Conservation (phyloP, 1,140 invertebrate genomes). For the Panagrolaimus sp. region DNA sequence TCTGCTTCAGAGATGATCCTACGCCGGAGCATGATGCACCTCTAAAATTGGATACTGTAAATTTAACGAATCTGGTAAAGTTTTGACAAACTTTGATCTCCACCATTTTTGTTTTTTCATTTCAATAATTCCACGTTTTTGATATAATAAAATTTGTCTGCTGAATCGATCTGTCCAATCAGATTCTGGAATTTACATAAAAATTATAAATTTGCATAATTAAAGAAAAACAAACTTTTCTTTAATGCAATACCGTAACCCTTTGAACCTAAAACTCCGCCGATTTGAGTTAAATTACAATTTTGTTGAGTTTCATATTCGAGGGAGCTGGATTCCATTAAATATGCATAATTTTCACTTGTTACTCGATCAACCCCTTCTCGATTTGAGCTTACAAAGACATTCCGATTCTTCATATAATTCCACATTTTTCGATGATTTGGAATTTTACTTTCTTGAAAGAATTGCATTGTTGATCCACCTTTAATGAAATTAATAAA, state of each 20-base stretch:
- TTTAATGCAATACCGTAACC: constrained; percentile 67
- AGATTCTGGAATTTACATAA: constrained; percentile 20
- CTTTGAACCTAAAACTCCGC: constrained; percentile 85
- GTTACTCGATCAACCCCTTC: constrained; percentile 79
- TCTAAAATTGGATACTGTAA: constrained; percentile 30
- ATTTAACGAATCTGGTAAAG: too few relatives aligned
- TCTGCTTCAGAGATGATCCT: constrained; percentile 56
- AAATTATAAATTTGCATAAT: too few relatives aligned
- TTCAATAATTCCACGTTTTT: constrained; percentile 58
- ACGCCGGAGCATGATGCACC: constrained; percentile 56
- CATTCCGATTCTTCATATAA: constrained; percentile 80
- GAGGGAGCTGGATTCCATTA: constrained; percentile 84
- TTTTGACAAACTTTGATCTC: constrained; percentile 53
- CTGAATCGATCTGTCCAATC: constrained; percentile 59
- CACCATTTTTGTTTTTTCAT: constrained; percentile 60
- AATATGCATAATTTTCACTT: constrained; percentile 86
- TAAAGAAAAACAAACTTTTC: constrained; percentile 30
- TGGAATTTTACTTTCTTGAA: constrained; percentile 43
- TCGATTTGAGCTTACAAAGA: constrained; percentile 81
- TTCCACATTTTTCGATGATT: constrained; percentile 75
- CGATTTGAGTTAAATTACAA: constrained; percentile 95
- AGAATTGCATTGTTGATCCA: constrained; percentile 67
- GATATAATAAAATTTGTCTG: constrained; percentile 55
- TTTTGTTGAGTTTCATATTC: constrained; percentile 90
- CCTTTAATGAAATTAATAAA: constrained; percentile 62